Evolutionary conservation across 2,113 vertebrate genomes (phyloP).

Genomic region (Oryzias javanicus): DNA sequence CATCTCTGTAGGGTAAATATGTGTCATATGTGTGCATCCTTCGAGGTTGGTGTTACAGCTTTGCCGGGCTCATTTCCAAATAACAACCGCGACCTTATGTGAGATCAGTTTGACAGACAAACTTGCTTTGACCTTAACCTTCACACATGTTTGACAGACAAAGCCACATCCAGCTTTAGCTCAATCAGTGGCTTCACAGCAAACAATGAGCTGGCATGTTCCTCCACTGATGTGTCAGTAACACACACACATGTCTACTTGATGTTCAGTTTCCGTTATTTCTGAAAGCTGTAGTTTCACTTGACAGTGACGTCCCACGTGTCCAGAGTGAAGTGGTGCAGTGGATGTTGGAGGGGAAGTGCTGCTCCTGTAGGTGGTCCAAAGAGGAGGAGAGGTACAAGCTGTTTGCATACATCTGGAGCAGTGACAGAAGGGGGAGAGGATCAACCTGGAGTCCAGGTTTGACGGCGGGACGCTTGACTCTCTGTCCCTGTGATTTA

Average conservation of each 20-base stretch:
- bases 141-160: too few relatives aligned
- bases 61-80: too few relatives aligned
- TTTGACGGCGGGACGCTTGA: background rate
- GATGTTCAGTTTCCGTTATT: conserved; percentile 7
- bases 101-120: too few relatives aligned
- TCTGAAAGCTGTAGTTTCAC: conserved; percentile 35
- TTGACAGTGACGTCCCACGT: conserved; percentile 28
- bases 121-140: too few relatives aligned
- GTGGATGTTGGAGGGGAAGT: conserved; percentile 60
- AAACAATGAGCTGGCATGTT: too few relatives aligned
- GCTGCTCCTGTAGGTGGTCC: conserved; percentile 75
- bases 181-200: too few relatives aligned
- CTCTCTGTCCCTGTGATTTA: conserved; percentile 20
- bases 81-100: too few relatives aligned
- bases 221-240: too few relatives aligned
- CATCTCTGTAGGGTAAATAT: too few relatives aligned
- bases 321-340: conserved; percentile 11
- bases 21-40: too few relatives aligned
- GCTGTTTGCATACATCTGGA: conserved; percentile 64
- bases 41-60: too few relatives aligned
- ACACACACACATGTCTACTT: background rate
- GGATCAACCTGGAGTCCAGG: conserved; percentile 23
- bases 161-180: too few relatives aligned
- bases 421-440: conserved; percentile 52
- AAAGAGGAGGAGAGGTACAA: conserved; percentile 47